Conservation (phyloP, 2,797 vertebrate species). For the Phrynocephalus forsythii region DNA sequence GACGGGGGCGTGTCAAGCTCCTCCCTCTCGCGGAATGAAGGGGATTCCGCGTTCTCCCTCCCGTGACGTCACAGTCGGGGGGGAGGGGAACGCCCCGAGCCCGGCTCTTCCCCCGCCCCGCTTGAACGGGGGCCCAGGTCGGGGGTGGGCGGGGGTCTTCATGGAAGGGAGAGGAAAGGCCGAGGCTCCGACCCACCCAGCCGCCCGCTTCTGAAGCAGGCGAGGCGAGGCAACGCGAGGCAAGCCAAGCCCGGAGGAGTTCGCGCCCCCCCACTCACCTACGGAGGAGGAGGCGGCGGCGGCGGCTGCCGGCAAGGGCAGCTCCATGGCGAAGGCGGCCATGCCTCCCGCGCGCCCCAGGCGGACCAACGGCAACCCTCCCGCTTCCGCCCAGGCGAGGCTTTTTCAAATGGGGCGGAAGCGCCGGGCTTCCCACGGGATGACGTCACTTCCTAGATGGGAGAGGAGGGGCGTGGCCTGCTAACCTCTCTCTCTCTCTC, state of each 20-base stretch:
- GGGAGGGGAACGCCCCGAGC: too few species aligned
- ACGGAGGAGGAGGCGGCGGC: background rate
- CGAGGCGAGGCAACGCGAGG: too few species aligned
- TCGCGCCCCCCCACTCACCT: constrained; percentile 58
- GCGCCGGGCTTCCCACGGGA: constrained; percentile 12
- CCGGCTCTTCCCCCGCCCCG: too few species aligned
- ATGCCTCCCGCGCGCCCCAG: constrained; percentile 11
- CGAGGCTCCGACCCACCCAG: too few species aligned
- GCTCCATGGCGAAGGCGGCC: constrained; percentile 73
- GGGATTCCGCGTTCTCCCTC: background rate
- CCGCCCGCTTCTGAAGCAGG: too few species aligned
- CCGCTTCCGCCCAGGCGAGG: background rate
- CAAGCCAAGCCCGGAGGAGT: background rate
- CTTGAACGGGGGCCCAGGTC: too few species aligned
- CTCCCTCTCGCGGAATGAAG: background rate
- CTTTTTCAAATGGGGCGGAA: constrained; percentile 70
- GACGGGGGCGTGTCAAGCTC: too few species aligned
- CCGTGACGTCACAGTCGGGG: constrained; percentile 6
- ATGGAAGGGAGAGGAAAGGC: too few species aligned
- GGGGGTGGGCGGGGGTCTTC: too few species aligned
- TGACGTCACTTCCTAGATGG: constrained; percentile 55
- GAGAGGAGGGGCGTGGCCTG: too few species aligned
- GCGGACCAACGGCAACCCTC: background rate
- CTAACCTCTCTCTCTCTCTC: too few species aligned
- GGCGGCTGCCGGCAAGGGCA: constrained; percentile 43